Conservation (phyloP, 2,888 invertebrate genomes). For the Leptinotarsa juncta region DNA sequence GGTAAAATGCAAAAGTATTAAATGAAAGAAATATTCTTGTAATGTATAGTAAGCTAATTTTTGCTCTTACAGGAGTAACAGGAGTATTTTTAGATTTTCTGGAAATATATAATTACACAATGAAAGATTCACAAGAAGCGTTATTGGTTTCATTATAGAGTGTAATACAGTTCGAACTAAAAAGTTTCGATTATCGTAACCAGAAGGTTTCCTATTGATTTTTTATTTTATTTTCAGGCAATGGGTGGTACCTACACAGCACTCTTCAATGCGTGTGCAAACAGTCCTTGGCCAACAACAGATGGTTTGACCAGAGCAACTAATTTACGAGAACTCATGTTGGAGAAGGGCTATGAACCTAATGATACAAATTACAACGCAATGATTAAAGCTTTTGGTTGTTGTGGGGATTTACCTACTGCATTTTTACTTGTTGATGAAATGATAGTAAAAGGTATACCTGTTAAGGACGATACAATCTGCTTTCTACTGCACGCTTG, state of each 20-base stretch:
- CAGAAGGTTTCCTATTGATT: no score
- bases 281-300: conserved; percentile 73
- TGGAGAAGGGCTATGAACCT: conserved; percentile 75
- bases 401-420: conserved; percentile 80
- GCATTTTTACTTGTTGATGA: conserved; percentile 89
- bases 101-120: no score
- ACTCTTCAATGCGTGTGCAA: conserved; percentile 89
- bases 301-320: conserved; percentile 79
- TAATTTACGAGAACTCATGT: conserved; percentile 75
- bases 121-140: no score
- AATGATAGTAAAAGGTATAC: conserved; percentile 75
- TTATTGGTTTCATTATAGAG: no score
- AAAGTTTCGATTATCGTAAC: no score
- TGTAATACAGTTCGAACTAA: no score
- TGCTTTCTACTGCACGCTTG: conserved; percentile 88
- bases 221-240: conserved; percentile 59
- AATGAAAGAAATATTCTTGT: no score
- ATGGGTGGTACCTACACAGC: conserved; percentile 84
- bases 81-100: no score
- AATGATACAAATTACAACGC: conserved; percentile 85
- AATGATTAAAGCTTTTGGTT: conserved; percentile 92
- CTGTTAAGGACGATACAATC: conserved; percentile 76
- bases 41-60: no score
- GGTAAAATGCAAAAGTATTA: no score
- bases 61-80: no score